A percentile compares a stretch with the other conserved stretches of the same genome.
Conservation (phyloP, 1,140 invertebrate species). For the Stegodyphus mimosarum region DNA sequence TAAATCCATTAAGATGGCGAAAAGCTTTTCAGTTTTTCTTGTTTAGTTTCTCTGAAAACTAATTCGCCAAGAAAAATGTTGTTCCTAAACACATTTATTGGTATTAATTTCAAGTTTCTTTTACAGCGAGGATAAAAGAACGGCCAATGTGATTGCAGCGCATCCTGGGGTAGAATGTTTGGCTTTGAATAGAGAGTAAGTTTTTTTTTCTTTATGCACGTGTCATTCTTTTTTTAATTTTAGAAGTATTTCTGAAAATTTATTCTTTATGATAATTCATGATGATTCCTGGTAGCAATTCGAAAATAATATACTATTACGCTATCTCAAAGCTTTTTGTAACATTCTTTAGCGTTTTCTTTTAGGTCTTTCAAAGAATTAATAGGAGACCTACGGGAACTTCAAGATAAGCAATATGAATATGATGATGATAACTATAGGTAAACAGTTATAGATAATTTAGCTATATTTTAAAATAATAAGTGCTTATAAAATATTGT, state of each 20-base stretch:
- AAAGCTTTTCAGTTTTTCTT: not conserved
- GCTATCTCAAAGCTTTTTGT: too few species aligned
- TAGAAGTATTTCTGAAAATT: too few species aligned
- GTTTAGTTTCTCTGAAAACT: too few species aligned
- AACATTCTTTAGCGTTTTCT: not conserved
- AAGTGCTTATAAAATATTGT: too few species aligned
- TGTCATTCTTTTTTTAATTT: too few species aligned
- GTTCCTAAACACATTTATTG: too few species aligned
- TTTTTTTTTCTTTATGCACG: slow-evolving; percentile 4
- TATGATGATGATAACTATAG: slow-evolving; percentile 33
- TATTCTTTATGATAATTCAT: too few species aligned
- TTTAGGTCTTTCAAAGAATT: slow-evolving; percentile 86
- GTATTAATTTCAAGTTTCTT: not conserved
- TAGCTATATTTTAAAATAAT: too few species aligned
- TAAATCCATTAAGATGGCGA: not conserved
- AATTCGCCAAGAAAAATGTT: too few species aligned
- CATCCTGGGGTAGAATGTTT: slow-evolving; percentile 89
- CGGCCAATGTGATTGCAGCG: slow-evolving; percentile 88
- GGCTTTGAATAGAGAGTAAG: slow-evolving; percentile 83
- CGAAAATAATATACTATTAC: too few species aligned
- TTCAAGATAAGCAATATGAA: slow-evolving; percentile 90
- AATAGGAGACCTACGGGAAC: slow-evolving; percentile 84
- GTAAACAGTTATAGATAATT: slow-evolving; percentile 1
- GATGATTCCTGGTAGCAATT: too few species aligned
- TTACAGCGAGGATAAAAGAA: slow-evolving; percentile 78